These are phyloP conservation scores for Stegodyphus mimosarum DNA, from an alignment of 1,140 invertebrate species.

Conservation along the genomic window DNA sequence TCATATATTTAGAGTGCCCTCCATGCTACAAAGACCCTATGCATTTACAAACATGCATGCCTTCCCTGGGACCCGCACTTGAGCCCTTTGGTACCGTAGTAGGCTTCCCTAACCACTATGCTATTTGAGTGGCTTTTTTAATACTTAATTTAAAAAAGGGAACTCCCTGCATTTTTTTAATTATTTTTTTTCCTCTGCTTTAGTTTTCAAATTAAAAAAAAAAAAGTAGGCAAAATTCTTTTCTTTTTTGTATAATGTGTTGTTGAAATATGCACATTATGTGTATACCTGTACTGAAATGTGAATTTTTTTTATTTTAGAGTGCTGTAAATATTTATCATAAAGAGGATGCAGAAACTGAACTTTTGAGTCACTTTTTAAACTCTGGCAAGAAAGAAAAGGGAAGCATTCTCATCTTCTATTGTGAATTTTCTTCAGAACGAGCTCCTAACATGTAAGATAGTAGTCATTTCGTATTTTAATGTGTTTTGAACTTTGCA, in stretches of 20 bases:
- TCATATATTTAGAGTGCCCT: no score
- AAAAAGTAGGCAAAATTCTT: not conserved
- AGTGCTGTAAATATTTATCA: conserved; percentile 24
- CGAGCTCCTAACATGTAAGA: conserved; percentile 87
- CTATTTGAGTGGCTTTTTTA: no score
- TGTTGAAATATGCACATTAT: not conserved
- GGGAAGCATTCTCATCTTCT: conserved; percentile 89
- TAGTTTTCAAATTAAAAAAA: not conserved
- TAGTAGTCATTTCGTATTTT: no score
- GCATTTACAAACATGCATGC: no score
- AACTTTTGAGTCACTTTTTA: not conserved
- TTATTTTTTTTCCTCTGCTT: not conserved
- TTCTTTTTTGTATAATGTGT: not conserved
- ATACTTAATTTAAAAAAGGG: no score
- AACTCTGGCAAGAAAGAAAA: not conserved
- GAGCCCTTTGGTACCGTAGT: no score
- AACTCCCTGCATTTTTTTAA: not conserved
- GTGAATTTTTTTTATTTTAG: conserved; percentile 4
- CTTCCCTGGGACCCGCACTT: no score
- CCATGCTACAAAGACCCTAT: no score
- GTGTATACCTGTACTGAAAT: not conserved
- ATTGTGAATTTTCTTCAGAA: conserved; percentile 98
- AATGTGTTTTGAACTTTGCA: no score
- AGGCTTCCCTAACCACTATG: no score
- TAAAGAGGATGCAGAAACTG: not conserved